phyloP scores from a whole-genome alignment of 2,113 vertebrate genomes.

The Cryptoleucopteryx plumbea region DNA sequence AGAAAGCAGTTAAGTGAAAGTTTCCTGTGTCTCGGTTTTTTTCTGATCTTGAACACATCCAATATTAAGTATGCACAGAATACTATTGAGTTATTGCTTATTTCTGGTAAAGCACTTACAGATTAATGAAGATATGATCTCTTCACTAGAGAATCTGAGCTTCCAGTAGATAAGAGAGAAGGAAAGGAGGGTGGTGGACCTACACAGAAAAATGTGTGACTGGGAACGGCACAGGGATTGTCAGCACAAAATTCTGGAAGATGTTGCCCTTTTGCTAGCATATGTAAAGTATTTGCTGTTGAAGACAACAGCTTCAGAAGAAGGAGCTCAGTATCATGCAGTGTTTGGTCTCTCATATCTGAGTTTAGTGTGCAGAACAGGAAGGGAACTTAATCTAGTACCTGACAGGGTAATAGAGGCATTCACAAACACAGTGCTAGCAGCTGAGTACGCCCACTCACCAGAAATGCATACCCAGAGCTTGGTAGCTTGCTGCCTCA shows the following conservation, averaged over 20 bases:
- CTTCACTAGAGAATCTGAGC: not conserved
- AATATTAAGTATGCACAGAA: not conserved
- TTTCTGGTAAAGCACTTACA: not conserved
- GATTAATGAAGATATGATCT: not conserved
- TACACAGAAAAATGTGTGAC: not conserved
- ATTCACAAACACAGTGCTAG: not conserved
- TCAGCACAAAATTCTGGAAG: not conserved
- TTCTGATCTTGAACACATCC: not conserved
- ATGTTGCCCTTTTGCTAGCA: not conserved
- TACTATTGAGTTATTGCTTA: not conserved
- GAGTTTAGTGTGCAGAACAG: not conserved
- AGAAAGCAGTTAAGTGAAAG: not conserved
- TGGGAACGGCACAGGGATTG: not conserved
- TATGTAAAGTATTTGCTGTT: not conserved
- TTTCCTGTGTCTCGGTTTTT: not conserved
- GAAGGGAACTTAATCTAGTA: not conserved
- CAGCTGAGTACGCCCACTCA: not conserved
- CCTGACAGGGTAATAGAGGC: not conserved
- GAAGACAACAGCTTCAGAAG: not conserved
- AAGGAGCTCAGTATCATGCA: not conserved
- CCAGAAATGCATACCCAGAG: not conserved
- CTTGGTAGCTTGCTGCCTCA: accelerated
- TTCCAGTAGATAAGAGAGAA: not conserved
- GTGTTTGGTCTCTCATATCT: not conserved
- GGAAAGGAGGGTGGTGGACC: not conserved